Evolutionary conservation across 1,140 invertebrate species (phyloP).

Genomic region (Drosophila mojavensis): DNA sequence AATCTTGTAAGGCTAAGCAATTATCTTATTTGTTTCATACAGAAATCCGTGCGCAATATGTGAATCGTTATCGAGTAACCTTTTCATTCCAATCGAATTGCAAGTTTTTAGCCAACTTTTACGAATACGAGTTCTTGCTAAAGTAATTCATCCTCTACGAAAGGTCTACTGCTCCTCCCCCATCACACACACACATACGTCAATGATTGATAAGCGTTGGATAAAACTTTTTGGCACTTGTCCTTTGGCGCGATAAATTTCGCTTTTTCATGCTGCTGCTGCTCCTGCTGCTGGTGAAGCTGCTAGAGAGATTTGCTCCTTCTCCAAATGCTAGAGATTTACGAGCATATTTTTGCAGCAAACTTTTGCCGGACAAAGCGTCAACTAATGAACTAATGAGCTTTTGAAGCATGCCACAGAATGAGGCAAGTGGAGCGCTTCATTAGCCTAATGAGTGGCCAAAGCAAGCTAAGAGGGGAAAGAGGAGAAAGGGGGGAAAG

Average conservation of each 20-base stretch:
- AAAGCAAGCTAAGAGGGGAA: neutral
- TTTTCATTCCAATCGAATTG: neutral
- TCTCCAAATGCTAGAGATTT: slow-evolving; percentile 62
- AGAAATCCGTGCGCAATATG: too few species aligned
- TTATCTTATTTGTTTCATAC: too few species aligned
- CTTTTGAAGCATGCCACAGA: slow-evolving; percentile 49
- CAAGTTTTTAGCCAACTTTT: too few species aligned
- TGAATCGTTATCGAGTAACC: neutral
- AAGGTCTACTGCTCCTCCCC: too few species aligned
- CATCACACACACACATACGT: slow-evolving; percentile 22
- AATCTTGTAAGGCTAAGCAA: too few species aligned
- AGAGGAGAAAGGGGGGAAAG: too few species aligned
- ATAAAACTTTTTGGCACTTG: slow-evolving; percentile 75
- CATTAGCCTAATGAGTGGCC: slow-evolving; percentile 73
- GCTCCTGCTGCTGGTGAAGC: slow-evolving; percentile 10
- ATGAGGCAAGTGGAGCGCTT: slow-evolving; percentile 31
- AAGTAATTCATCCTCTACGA: too few species aligned
- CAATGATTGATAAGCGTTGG: slow-evolving; percentile 76
- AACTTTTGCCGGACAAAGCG: slow-evolving; percentile 66
- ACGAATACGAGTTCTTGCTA: too few species aligned
- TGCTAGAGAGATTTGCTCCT: slow-evolving; percentile 31
- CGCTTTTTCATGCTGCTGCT: slow-evolving; percentile 61
- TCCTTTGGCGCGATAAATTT: slow-evolving; percentile 73
- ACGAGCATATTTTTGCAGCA: slow-evolving; percentile 79
- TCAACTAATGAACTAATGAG: slow-evolving; percentile 69